Evolutionary conservation across 2,113 vertebrate species (phyloP).

Genomic region (Colius striatus): DNA sequence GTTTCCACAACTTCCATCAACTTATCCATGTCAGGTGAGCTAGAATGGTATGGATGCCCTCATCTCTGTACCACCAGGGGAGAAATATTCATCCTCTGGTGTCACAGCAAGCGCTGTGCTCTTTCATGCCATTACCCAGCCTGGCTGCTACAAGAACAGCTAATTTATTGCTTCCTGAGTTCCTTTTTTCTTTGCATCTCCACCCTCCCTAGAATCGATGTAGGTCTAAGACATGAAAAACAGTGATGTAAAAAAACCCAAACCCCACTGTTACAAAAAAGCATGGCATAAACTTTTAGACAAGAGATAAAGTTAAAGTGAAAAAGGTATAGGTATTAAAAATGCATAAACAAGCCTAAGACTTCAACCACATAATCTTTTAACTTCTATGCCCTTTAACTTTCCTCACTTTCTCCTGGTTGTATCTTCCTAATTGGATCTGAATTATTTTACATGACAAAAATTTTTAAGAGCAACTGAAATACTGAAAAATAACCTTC

Average conservation of each 20-base stretch:
- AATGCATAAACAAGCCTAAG: neutral
- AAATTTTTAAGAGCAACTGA: neutral
- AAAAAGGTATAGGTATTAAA: neutral
- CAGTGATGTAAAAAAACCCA: neutral
- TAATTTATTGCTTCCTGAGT: constrained; percentile 46
- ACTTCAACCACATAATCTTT: neutral
- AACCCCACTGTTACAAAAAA: neutral
- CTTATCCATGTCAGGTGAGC: neutral
- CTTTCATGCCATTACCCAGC: neutral
- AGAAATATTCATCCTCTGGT: neutral
- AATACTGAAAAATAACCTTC: neutral
- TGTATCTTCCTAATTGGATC: neutral
- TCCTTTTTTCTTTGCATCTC: neutral
- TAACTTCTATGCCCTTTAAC: neutral
- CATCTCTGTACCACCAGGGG: rapidly evolving
- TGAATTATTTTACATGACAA: neutral
- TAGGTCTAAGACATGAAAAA: neutral
- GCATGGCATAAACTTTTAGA: neutral
- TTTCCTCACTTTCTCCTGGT: neutral
- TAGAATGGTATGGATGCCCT: neutral
- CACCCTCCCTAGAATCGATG: neutral
- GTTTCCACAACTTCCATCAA: neutral
- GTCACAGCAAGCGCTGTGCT: neutral
- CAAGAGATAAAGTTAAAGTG: neutral
- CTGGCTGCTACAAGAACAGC: neutral